Conservation (phyloP, 2,888 invertebrate species). For the Galerucella nymphaeae region DNA sequence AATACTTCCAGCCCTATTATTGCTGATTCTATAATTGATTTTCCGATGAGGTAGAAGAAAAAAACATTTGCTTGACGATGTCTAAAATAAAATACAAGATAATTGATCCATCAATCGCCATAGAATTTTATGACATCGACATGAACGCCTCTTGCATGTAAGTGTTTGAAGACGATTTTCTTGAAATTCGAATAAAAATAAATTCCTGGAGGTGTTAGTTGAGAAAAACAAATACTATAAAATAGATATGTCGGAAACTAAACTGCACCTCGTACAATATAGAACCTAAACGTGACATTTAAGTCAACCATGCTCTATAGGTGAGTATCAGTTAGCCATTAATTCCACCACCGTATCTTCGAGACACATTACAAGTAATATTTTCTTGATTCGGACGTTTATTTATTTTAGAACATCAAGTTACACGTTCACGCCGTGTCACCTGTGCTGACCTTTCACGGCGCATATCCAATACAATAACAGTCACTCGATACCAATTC, state of each 20-base stretch:
- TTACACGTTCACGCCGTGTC: constrained; percentile 42
- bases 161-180: not conserved
- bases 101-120: too few species aligned
- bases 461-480: constrained; percentile 27
- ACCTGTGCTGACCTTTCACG: constrained; percentile 40
- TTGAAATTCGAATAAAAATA: constrained; percentile 4
- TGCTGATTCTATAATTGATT: too few species aligned
- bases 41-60: too few species aligned
- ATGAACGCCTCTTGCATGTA: not conserved
- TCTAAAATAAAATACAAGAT: too few species aligned
- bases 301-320: constrained; percentile 9
- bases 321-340: constrained; percentile 20
- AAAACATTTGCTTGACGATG: too few species aligned
- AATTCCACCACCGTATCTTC: constrained; percentile 34
- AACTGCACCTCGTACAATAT: constrained; percentile 3
- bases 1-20: too few species aligned
- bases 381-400: constrained; percentile 39
- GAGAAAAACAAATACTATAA: not conserved
- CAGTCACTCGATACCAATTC: not conserved
- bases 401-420: constrained; percentile 41
- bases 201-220: not conserved
- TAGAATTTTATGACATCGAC: not conserved
- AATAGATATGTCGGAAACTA: not conserved
- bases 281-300: constrained; percentile 20
- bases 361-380: constrained; percentile 34